Evolutionary conservation across 2,113 vertebrate genomes (phyloP).

Genomic region (Narcine bancroftii): DNA sequence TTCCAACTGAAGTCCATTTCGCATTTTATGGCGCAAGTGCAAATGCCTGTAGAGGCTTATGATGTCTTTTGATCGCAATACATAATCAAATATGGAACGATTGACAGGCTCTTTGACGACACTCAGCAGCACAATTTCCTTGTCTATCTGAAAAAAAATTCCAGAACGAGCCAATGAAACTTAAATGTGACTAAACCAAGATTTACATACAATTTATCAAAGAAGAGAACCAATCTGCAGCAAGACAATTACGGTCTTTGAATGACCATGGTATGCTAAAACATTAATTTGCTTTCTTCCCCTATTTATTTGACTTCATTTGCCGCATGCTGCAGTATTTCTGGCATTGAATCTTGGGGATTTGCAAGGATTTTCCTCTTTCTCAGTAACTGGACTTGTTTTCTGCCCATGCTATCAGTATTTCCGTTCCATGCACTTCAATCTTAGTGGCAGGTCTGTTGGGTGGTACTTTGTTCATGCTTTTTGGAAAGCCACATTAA

Average conservation of each 20-base stretch:
- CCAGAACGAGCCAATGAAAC: not conserved
- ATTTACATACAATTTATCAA: too few relatives aligned
- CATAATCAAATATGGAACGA: conserved; percentile 94
- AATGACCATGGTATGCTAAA: not conserved
- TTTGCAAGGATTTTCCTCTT: too few relatives aligned
- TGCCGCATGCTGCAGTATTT: too few relatives aligned
- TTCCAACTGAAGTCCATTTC: conserved; percentile 70
- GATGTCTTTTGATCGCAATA: conserved; percentile 88
- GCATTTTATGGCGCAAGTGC: conserved; percentile 84
- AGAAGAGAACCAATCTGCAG: not conserved
- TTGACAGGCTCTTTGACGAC: conserved; percentile 91
- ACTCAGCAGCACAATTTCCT: conserved; percentile 89
- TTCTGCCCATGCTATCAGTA: too few relatives aligned
- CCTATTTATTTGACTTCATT: not conserved
- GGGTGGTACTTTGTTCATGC: too few relatives aligned
- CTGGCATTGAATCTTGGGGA: too few relatives aligned
- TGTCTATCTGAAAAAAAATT: conserved; percentile 73
- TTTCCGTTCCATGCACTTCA: too few relatives aligned
- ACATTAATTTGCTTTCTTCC: not conserved
- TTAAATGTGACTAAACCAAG: too few relatives aligned
- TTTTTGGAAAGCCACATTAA: too few relatives aligned
- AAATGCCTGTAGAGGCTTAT: conserved; percentile 83
- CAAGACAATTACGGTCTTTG: not conserved
- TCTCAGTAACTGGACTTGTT: too few relatives aligned
- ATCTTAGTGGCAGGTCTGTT: too few relatives aligned